A percentile compares a stretch with the other conserved stretches of the same genome.
phyloP scores from a whole-genome alignment of 2,888 invertebrate species.

The Heliconius hortense region DNA sequence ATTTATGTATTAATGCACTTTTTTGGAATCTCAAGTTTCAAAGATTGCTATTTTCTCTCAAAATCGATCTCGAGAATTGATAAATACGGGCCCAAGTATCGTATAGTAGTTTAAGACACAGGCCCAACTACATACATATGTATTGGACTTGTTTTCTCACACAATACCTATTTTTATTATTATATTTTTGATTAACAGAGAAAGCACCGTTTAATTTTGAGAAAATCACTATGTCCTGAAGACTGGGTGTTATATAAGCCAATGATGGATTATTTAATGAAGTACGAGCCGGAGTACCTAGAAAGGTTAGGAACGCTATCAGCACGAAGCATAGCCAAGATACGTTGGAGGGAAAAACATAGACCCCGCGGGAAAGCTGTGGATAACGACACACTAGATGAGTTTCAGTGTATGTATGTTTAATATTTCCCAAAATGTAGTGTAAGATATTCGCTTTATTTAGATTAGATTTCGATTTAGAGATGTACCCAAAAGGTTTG shows the following conservation, averaged over 20 bases:
- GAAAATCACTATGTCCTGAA: conserved; percentile 53
- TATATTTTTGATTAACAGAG: conserved; percentile 53
- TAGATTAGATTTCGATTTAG: too few species aligned
- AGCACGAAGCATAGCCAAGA: conserved; percentile 38
- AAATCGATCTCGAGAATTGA: too few species aligned
- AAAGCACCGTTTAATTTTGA: conserved; percentile 64
- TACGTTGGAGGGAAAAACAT: conserved; percentile 35
- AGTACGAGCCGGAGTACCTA: conserved; percentile 59
- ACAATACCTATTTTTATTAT: background rate
- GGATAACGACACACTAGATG: conserved; percentile 55
- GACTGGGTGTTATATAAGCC: conserved; percentile 65
- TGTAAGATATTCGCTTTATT: background rate
- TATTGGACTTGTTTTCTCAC: too few species aligned
- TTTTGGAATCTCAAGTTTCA: too few species aligned
- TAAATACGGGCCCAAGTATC: too few species aligned
- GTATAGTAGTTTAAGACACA: too few species aligned
- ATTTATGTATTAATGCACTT: too few species aligned
- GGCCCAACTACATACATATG: too few species aligned
- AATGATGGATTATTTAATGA: conserved; percentile 62
- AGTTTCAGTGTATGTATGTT: conserved; percentile 68
- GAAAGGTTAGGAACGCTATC: conserved; percentile 55
- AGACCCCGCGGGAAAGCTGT: conserved; percentile 44
- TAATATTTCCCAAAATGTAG: conserved; percentile 3
- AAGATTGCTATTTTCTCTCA: too few species aligned
- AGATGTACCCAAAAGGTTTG: too few species aligned